phyloP scores from a whole-genome alignment of 2,888 invertebrate genomes.

The Chaitophorus viminalis region DNA sequence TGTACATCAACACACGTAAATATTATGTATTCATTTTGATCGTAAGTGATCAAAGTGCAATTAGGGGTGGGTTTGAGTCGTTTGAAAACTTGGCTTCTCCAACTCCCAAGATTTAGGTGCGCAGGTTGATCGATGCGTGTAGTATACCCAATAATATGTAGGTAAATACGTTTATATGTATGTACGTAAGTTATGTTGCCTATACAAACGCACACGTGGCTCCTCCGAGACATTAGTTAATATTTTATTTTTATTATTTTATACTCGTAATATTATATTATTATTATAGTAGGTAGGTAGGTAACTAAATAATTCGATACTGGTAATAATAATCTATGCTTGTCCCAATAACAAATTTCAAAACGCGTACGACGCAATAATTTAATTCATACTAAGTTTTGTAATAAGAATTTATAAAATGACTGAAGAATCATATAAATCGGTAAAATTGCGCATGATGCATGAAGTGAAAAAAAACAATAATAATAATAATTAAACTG shows the following conservation, averaged over 20 bases:
- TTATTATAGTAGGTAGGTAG: no score
- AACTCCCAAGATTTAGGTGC: no score
- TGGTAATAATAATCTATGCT: not conserved
- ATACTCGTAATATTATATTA: not conserved
- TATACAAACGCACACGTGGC: not conserved
- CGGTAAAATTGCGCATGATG: not conserved
- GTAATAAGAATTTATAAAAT: not conserved
- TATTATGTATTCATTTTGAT: no score
- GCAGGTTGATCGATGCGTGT: no score
- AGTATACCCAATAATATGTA: no score
- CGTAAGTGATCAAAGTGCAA: no score
- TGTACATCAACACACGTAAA: no score
- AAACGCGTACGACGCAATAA: slow-evolving; percentile 1
- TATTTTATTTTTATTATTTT: no score
- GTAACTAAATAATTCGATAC: not conserved
- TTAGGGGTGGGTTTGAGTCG: no score
- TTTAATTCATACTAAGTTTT: not conserved
- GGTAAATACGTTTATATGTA: no score
- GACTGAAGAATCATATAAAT: not conserved
- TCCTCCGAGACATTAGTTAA: not conserved
- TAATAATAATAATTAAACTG: not conserved
- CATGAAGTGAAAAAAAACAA: not conserved
- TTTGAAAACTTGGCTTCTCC: no score
- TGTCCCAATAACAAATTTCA: not conserved
- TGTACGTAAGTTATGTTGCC: not conserved